Evolutionary conservation across 53 echinoderm and acorn worm species (phyloP), one percentile per base, ranked within the genome.

Genomic region (Paelopatides confundens): DNA sequence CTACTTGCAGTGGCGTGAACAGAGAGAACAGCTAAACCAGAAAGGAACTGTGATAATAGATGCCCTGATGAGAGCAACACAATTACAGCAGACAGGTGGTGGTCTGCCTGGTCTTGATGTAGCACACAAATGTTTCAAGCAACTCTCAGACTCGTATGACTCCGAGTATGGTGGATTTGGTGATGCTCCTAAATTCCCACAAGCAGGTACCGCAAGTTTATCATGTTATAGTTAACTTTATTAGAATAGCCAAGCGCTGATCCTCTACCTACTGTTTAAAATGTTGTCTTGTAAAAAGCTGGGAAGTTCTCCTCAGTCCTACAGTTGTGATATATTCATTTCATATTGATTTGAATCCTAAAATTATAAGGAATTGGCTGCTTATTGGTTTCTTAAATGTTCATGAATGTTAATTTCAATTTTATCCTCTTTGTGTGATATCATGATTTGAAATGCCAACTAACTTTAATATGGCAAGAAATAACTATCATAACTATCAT

Each of bases 131-230:
- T 99, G 99, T 77, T 96, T 92, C 64, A 81, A 89, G 14, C 99
- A 96, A 62, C 85, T 99, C 26, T 69, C 90, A 17, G 87, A 91
- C 30, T 84, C 88, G 48, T 96, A 87, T 90, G 99, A 96, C 62
- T 66, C 82, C 15, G 89, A 92, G 68, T 91, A 86, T 48, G 95
- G 99, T 10, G 99, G 99, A 0, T 99, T 99, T 93, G 99, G 94
- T 1, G 94, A 91, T 29, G 94, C 99, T 9, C 99, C 95, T 2
- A 99, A 99, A 37, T 99, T 95, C 66, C 99, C 99, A 12, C 99
- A 99, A 71, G 95, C 99, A 86, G 99, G 99, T 99, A 88, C n/a
- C n/a, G n/a, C n/a, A 40, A 40, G 43, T 43, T 43, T 43, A 10
- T 0, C 43, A 43, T n/a, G n/a, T n/a, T n/a, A n/a, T n/a, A n/a